Conservation (phyloP, 2,888 invertebrate genomes). For the Sarcophaga rosellei region DNA sequence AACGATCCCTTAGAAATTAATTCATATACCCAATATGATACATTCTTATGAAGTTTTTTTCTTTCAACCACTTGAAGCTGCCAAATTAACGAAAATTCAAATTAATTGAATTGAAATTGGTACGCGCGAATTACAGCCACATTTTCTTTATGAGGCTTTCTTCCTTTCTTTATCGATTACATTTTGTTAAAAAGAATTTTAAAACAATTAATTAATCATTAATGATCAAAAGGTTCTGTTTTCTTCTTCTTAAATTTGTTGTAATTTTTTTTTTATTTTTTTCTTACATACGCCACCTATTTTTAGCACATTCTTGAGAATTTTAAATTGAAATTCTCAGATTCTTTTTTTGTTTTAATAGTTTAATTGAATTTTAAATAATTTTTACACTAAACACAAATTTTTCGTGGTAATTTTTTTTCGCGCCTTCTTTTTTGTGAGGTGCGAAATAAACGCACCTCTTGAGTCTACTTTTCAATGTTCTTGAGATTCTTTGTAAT, state of each 20-base stretch:
- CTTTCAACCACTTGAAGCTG: conserved; percentile 39
- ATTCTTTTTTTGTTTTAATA: neutral
- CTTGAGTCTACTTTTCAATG: neutral
- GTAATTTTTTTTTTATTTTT: conserved; percentile 2
- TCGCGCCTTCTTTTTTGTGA: neutral
- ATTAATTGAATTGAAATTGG: conserved; percentile 18
- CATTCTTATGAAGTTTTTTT: neutral
- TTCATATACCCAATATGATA: neutral
- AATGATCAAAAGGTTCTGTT: conserved; percentile 36
- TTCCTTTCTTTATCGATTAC: neutral
- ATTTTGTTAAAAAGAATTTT: conserved; percentile 3
- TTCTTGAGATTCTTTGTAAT: neutral
- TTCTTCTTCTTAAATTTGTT: neutral
- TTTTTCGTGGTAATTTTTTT: neutral
- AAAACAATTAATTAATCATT: conserved; percentile 36
- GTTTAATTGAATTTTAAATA: neutral
- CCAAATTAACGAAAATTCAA: conserved; percentile 29
- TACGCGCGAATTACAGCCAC: neutral
- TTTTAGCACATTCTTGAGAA: neutral
- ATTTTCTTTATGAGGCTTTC: conserved; percentile 2
- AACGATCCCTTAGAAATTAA: too few relatives aligned
- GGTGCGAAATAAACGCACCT: conserved; percentile 2
- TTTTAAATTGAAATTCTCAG: neutral
- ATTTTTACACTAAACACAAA: conserved; percentile 3
- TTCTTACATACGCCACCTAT: neutral